Evolutionary conservation across 2,797 vertebrate genomes (phyloP), one percentile per base, ranked within the genome.

Genomic region (Liasis olivaceus): DNA sequence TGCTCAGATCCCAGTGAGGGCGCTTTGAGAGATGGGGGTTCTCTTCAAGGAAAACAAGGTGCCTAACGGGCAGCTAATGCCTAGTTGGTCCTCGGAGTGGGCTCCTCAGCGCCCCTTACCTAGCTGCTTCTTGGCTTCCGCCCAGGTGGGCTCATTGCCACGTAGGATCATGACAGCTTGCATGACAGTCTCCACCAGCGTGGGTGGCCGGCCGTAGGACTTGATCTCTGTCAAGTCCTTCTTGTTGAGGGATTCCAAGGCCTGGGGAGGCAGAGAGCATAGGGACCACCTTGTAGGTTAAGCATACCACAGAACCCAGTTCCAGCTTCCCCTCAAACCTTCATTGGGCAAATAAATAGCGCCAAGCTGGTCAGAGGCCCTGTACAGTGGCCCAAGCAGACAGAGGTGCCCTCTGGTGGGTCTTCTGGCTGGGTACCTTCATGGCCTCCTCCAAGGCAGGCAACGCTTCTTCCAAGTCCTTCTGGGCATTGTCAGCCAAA

Each of bases 141-240:
- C 97, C 99, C 99, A 99, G 4, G 98, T 98, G 8, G 99, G 98
- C 89, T 99, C 98, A 3, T 98, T 98, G 84, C 98, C 98, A 89
- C 96, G 97, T 47, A 99, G 98, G 91, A 98, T 99, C 99, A 99
- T 99, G 94, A 99, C 99, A 0, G 99, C 99, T 95, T 98, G 98
- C 98, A 99, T 98, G 90, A 99, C 99, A 0, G 98, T 99, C 97
- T 99, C 99, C 94, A 99, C 99, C 91, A 98, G 97, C 0, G 96
- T 94, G 0, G 99, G 98, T 2, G 99, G 99, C 24, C 98, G 98
- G 17, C 98, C 98, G 0, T 99, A 99, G 0, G 99, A 98, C 96
- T 98, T 99, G 97, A 99, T 99, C 96, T 99, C 99, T 0, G 98
- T 98, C 98, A 99, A 98, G 95, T 99, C 99, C 96, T 98, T 99